phyloP scores from a whole-genome alignment of 2,113 vertebrate genomes.

The Otis tarda region DNA sequence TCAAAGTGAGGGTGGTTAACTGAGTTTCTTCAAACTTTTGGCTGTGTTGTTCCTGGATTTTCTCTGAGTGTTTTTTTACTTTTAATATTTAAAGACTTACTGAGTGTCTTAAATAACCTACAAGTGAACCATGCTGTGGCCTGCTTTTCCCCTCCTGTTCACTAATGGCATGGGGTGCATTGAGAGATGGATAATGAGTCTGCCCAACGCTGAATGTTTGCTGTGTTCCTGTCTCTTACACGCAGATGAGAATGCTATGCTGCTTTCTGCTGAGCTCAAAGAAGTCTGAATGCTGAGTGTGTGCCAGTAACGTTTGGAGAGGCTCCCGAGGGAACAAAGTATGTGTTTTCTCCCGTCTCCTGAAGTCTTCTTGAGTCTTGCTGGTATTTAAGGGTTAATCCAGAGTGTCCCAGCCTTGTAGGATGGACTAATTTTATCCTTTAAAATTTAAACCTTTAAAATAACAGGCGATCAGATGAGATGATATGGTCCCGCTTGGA shows the following conservation, averaged over 20 bases:
- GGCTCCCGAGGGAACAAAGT: background rate
- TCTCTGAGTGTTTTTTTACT: background rate
- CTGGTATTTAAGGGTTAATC: background rate
- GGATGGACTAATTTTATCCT: background rate
- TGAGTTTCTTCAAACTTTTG: background rate
- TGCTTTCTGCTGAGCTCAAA: background rate
- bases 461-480: background rate
- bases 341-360: background rate
- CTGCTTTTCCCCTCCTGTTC: background rate
- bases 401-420: background rate
- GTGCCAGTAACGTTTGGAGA: background rate
- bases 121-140: background rate
- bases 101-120: background rate
- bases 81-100: background rate
- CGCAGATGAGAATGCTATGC: background rate
- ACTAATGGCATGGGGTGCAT: background rate
- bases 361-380: background rate
- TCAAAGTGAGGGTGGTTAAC: background rate
- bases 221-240: background rate
- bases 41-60: background rate
- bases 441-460: background rate
- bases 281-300: background rate
- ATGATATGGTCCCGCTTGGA: background rate
- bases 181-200: background rate
- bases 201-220: fast-evolving